A percentile compares a stretch with the other conserved stretches of the same genome.
Evolutionary conservation across 2,888 invertebrate species (phyloP).

Genomic region (Formica aserva): DNA sequence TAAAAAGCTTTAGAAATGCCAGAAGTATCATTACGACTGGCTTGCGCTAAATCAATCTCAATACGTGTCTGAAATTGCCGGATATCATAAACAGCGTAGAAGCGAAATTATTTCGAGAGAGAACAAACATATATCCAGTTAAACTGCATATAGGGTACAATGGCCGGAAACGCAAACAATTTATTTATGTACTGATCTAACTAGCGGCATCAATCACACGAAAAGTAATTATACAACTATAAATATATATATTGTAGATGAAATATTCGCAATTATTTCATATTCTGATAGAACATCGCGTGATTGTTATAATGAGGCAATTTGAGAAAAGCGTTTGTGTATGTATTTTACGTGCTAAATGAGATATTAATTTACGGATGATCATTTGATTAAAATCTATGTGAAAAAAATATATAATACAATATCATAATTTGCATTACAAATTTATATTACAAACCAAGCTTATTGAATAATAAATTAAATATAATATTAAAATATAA

Average conservation of each 20-base stretch:
- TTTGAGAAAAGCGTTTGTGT: not conserved
- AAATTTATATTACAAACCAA: not conserved
- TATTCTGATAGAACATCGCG: not conserved
- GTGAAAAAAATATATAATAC: not conserved
- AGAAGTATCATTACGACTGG: conserved; percentile 70
- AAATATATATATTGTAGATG: not conserved
- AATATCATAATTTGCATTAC: conserved; percentile 11
- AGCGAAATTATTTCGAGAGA: conserved; percentile 33
- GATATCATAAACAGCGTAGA: conserved; percentile 22
- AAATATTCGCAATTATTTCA: not conserved
- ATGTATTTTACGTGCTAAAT: not conserved
- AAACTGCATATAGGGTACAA: not conserved
- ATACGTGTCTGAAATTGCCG: conserved; percentile 43
- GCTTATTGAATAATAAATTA: not conserved
- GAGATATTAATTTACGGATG: conserved; percentile 6
- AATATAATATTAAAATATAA: not conserved
- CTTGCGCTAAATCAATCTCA: conserved; percentile 14
- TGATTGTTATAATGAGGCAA: not conserved
- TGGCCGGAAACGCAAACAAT: conserved; percentile 2
- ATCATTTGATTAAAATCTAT: not conserved
- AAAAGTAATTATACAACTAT: conserved; percentile 6
- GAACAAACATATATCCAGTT: conserved; percentile 5
- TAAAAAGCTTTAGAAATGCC: conserved; percentile 67
- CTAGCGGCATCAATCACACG: conserved; percentile 2
- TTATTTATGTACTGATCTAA: conserved; percentile 26